phyloP scores from a whole-genome alignment of 2,888 invertebrate species.

The Galeruca laticollis region DNA sequence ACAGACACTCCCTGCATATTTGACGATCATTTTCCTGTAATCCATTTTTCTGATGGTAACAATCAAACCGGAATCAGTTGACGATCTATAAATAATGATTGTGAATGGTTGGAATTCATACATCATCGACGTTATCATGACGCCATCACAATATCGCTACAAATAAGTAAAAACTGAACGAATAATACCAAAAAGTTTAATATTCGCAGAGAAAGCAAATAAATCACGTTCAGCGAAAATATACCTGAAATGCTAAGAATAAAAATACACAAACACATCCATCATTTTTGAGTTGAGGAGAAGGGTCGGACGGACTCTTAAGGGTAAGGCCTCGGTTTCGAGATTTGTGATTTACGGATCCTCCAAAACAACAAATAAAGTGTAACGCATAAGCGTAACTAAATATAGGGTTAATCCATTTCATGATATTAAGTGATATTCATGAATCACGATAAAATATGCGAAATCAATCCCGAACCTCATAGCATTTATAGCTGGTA shows the following conservation, averaged over 20 bases:
- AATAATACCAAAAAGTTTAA: conserved; percentile 50
- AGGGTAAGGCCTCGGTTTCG: conserved; percentile 41
- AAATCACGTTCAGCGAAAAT: conserved; percentile 54
- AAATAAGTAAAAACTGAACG: conserved; percentile 46
- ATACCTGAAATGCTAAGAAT: conserved; percentile 56
- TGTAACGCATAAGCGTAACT: conserved; percentile 15
- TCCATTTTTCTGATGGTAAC: conserved; percentile 12
- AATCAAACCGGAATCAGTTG: conserved; percentile 28
- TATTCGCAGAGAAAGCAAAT: conserved; percentile 53
- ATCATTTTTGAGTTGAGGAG: conserved; percentile 49
- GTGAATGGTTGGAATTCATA: conserved; percentile 40
- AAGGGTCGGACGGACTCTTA: conserved; percentile 55
- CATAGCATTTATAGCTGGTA: too few relatives aligned
- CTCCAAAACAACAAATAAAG: conserved; percentile 41
- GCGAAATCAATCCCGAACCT: too few relatives aligned
- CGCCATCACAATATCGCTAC: conserved; percentile 38
- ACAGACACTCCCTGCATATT: neutral
- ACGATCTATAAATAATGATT: conserved; percentile 33
- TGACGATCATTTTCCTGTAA: conserved; percentile 1
- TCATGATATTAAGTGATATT: neutral
- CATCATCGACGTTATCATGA: conserved; percentile 42
- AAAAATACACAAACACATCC: conserved; percentile 59
- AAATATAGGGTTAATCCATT: neutral
- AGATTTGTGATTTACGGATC: conserved; percentile 38
- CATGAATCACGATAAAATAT: neutral